Percentiles rank a stretch among this genome's conserved stretches.
phyloP scores from a whole-genome alignment of 2,113 vertebrate species.

The Pungitius pungitius region DNA sequence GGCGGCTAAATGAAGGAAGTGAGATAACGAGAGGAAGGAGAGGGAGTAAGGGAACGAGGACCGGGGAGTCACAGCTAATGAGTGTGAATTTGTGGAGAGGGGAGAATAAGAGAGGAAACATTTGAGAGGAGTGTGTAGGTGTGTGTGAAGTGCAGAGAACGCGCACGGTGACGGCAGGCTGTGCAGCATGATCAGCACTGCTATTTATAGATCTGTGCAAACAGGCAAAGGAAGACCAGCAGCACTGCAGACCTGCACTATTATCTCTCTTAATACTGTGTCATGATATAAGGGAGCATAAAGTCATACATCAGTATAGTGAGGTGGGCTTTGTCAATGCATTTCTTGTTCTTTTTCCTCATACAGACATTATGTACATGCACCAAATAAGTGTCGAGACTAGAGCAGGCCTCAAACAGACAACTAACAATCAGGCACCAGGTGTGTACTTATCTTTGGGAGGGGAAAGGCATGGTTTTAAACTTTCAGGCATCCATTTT shows the following conservation, averaged over 20 bases:
- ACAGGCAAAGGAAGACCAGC: conserved; percentile 48
- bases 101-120: conserved; percentile 1
- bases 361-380: not conserved
- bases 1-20: conserved; percentile 32
- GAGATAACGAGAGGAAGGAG: conserved; percentile 25
- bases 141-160: conserved; percentile 36
- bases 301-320: not conserved
- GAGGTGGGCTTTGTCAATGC: not conserved
- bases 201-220: conserved; percentile 70
- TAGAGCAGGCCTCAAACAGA: not conserved
- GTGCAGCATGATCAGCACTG: conserved; percentile 62
- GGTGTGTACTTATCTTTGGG: not conserved
- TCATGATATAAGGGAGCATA: not conserved
- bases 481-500: not conserved
- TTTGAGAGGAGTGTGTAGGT: conserved; percentile 19
- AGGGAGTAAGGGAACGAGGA: not conserved
- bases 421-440: not conserved
- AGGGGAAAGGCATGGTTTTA: not conserved
- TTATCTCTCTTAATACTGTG: conserved; percentile 37
- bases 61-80: conserved; percentile 8
- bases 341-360: not conserved
- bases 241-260: conserved; percentile 39
- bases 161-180: conserved; percentile 41
- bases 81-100: conserved; percentile 19
- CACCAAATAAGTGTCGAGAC: not conserved